Conservation (phyloP, 1,140 invertebrate genomes). For the Sitodiplosis mosellana region DNA sequence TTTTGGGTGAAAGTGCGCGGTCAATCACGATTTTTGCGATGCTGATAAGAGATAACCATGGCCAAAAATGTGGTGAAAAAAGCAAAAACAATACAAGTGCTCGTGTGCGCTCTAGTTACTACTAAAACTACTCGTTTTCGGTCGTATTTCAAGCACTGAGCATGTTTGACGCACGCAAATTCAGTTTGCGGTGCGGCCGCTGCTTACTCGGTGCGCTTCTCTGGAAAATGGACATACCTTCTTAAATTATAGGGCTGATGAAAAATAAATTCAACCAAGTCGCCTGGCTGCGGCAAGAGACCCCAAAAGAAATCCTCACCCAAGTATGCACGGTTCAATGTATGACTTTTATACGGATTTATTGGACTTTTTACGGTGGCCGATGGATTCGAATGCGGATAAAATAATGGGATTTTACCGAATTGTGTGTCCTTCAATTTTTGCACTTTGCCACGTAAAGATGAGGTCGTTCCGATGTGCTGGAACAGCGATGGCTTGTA, state of each 20-base stretch:
- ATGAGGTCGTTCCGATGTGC: constrained; percentile 90
- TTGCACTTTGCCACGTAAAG: constrained; percentile 90
- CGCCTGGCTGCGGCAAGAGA: constrained; percentile 62
- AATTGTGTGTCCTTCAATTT: constrained; percentile 92
- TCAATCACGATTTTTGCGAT: too few relatives aligned
- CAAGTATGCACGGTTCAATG: constrained; percentile 60
- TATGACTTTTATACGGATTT: constrained; percentile 68
- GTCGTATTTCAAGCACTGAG: too few relatives aligned
- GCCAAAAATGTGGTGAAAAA: too few relatives aligned
- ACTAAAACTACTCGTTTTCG: too few relatives aligned
- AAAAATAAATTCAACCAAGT: constrained; percentile 69
- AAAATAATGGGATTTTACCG: constrained; percentile 68
- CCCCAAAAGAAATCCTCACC: constrained; percentile 92
- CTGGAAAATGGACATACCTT: too few relatives aligned
- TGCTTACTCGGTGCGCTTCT: too few relatives aligned
- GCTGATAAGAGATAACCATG: too few relatives aligned
- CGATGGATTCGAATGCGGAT: constrained; percentile 59
- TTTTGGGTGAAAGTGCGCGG: too few relatives aligned
- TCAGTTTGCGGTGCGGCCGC: too few relatives aligned
- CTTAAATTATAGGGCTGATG: constrained; percentile 51
- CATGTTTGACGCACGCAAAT: too few relatives aligned
- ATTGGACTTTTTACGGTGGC: constrained; percentile 58
- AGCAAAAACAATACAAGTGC: too few relatives aligned
- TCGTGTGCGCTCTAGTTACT: too few relatives aligned
- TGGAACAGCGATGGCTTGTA: constrained; percentile 89